phyloP scores from a whole-genome alignment of 2,113 vertebrate species.

The Silurus glanis region DNA sequence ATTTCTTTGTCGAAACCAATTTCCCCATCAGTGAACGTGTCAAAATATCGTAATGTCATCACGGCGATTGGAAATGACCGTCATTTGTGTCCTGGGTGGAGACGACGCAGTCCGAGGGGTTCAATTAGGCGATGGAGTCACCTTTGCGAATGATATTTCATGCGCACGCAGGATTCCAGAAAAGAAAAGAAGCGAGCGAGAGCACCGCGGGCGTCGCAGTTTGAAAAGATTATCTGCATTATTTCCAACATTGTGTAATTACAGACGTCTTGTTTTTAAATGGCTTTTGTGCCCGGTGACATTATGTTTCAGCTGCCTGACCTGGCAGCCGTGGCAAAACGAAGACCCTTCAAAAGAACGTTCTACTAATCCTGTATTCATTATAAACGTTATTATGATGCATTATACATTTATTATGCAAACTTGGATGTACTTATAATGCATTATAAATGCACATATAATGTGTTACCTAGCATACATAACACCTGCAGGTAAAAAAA shows the following conservation, averaged over 20 bases:
- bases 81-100: slow-evolving; percentile 1
- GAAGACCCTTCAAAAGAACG: background rate
- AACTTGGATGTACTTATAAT: background rate
- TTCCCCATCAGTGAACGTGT: background rate
- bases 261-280: background rate
- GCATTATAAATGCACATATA: background rate
- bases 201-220: background rate
- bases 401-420: no score
- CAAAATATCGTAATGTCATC: slow-evolving; percentile 19
- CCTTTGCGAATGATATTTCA: background rate
- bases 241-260: background rate
- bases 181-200: no score
- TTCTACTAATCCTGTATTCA: background rate
- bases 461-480: background rate
- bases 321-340: background rate
- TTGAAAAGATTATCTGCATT: slow-evolving; percentile 8
- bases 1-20: slow-evolving; percentile 32
- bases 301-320: background rate
- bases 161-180: background rate
- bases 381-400: background rate
- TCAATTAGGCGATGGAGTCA: slow-evolving; percentile 11
- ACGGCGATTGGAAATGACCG: background rate
- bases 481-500: background rate
- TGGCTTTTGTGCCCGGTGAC: background rate
- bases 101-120: background rate